Conservation (phyloP, 2,113 vertebrate species). For the Seriola rivoliana region DNA sequence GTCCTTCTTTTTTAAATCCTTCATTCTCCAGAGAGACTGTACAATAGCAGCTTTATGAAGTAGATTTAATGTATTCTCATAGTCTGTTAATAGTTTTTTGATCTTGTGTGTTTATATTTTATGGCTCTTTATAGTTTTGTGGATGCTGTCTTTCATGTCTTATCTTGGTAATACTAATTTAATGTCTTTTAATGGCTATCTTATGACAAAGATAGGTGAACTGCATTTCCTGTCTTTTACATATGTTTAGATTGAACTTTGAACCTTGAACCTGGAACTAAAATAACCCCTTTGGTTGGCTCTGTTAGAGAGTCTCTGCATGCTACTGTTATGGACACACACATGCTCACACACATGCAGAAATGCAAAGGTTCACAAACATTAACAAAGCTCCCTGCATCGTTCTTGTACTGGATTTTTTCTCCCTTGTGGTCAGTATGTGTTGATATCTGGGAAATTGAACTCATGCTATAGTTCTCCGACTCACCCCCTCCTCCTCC, state of each 20-base stretch:
- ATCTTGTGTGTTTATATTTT: neutral
- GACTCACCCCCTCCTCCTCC: constrained; percentile 5
- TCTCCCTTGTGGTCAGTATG: constrained; percentile 8
- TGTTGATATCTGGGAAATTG: constrained; percentile 8
- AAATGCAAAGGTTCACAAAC: neutral
- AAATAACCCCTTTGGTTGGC: neutral
- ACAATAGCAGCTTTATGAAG: neutral
- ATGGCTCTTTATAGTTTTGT: neutral
- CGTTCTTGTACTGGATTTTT: neutral
- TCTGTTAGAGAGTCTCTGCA: neutral
- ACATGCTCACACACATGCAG: neutral
- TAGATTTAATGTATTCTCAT: neutral
- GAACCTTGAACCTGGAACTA: neutral
- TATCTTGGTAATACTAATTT: neutral
- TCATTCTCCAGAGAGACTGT: neutral
- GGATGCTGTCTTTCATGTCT: neutral
- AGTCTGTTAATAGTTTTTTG: constrained; percentile 1
- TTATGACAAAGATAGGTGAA: neutral
- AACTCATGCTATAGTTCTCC: constrained; percentile 34
- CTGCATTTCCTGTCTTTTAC: neutral
- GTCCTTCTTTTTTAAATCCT: neutral
- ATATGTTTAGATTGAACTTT: neutral
- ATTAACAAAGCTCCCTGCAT: constrained; percentile 1
- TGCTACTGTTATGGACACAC: neutral
- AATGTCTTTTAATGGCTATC: neutral